These are phyloP conservation scores for Lophochroa leadbeateri DNA, from an alignment of 2,113 vertebrate genomes.

Conservation along the genomic window DNA sequence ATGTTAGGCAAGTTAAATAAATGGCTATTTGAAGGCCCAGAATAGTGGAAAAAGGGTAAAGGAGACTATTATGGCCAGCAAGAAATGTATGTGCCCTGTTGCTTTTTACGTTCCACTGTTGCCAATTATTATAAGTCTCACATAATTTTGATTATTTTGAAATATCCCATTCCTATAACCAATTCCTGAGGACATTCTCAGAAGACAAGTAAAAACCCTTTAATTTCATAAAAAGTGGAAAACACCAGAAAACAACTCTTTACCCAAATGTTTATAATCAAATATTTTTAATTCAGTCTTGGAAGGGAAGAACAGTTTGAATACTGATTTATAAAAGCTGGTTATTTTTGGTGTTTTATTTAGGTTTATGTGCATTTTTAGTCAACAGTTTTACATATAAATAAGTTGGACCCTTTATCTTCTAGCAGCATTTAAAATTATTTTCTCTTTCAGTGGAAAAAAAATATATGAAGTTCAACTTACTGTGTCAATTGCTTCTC, in stretches of 20 bases:
- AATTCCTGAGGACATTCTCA: neutral
- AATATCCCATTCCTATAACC: neutral
- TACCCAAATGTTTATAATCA: neutral
- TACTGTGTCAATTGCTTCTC: neutral
- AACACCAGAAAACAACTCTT: neutral
- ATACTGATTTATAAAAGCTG: neutral
- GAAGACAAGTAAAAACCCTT: neutral
- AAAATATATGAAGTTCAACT: neutral
- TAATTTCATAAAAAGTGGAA: neutral
- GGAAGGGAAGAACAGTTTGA: neutral
- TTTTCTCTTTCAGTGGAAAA: neutral
- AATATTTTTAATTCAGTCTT: neutral
- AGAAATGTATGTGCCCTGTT: rapidly evolving
- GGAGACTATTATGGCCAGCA: neutral
- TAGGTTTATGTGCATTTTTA: neutral
- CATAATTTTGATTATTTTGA: neutral
- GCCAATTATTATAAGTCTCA: neutral
- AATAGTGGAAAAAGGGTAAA: neutral
- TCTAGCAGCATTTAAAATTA: neutral
- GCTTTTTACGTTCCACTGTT: neutral
- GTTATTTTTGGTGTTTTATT: neutral
- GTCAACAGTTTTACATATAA: neutral
- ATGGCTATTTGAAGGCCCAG: neutral
- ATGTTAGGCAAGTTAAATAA: neutral
- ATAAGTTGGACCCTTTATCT: neutral